Conservation (phyloP, 2,113 vertebrate species). For the Nothoprocta pentlandii region DNA sequence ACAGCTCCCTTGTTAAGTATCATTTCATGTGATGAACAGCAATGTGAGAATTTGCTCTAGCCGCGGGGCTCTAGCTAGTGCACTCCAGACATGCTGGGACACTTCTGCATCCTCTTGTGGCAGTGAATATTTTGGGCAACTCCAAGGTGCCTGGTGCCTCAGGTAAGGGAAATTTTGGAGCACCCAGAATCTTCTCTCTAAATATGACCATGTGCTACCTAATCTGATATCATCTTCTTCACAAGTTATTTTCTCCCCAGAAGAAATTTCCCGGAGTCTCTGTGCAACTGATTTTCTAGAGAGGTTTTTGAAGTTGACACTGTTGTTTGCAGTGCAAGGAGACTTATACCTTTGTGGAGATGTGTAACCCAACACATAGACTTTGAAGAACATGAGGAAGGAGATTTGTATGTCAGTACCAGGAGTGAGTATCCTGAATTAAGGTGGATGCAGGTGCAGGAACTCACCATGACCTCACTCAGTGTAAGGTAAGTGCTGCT, state of each 20-base stretch:
- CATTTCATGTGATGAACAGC: fast-evolving
- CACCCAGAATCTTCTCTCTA: not conserved
- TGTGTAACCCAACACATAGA: too few species aligned
- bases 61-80: not conserved
- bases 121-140: not conserved
- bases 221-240: not conserved
- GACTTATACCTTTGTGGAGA: not conserved
- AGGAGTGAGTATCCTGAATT: not conserved
- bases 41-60: not conserved
- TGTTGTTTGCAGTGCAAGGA: not conserved
- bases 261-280: not conserved
- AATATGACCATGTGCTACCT: not conserved
- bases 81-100: not conserved
- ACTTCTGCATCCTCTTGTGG: not conserved
- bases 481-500: not conserved
- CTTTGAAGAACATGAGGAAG: not conserved
- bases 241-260: not conserved
- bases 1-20: not conserved
- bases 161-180: fast-evolving
- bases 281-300: not conserved
- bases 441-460: not conserved
- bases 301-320: not conserved
- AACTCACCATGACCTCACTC: not conserved
- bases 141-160: not conserved
- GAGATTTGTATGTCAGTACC: not conserved